phyloP scores from a whole-genome alignment of 2,797 vertebrate species.

The Pseudochromis fuscus region DNA sequence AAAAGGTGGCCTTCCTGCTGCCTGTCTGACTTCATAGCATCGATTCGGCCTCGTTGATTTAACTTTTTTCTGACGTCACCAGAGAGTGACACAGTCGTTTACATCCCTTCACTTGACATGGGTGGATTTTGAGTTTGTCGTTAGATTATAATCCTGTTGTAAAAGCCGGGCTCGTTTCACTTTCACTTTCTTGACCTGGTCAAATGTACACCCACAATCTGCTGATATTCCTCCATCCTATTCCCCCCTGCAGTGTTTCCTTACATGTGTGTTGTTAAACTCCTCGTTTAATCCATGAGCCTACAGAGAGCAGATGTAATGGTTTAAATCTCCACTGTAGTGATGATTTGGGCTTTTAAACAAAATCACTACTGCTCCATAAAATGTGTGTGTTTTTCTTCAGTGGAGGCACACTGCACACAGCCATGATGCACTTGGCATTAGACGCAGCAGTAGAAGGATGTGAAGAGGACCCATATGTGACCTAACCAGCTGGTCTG shows the following conservation, averaged over 20 bases:
- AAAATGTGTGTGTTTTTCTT: background rate
- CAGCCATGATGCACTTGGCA: background rate
- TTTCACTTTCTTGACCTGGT: background rate
- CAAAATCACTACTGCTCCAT: too few relatives aligned
- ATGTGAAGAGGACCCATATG: constrained; percentile 2
- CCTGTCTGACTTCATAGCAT: background rate
- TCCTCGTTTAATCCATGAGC: background rate
- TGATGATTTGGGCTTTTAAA: background rate
- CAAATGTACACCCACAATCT: background rate
- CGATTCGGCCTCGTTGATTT: background rate
- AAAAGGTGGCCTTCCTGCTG: background rate
- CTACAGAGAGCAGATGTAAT: background rate
- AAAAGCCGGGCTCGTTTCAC: background rate
- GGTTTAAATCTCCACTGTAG: background rate
- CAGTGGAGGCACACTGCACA: background rate
- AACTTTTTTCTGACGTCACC: too few relatives aligned
- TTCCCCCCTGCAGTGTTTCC: background rate
- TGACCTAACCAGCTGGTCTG: constrained; percentile 5
- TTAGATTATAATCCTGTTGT: too few relatives aligned
- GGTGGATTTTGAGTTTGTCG: too few relatives aligned
- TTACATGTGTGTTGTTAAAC: background rate
- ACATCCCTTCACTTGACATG: too few relatives aligned
- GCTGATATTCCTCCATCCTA: background rate
- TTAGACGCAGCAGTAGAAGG: background rate
- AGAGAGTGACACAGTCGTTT: too few relatives aligned